These are phyloP conservation scores for Mactromeris polynyma DNA, from an alignment of 2,888 invertebrate genomes.

Conservation along the genomic window DNA sequence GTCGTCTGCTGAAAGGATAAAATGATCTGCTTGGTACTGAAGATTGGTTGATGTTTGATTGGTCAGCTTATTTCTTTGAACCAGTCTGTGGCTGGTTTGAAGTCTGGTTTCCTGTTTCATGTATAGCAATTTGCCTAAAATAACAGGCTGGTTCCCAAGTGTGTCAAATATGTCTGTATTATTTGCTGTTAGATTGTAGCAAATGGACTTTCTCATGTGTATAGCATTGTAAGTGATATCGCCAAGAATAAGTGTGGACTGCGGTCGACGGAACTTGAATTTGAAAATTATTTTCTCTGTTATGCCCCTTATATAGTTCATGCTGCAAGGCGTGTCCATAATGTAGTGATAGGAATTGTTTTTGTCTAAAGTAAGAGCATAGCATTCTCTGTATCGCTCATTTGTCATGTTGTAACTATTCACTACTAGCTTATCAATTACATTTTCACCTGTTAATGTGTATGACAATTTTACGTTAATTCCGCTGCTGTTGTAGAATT, in stretches of 20 bases:
- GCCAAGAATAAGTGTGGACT: slow-evolving; percentile 69
- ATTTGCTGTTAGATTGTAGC: slow-evolving; percentile 54
- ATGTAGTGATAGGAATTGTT: slow-evolving; percentile 24
- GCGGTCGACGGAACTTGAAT: slow-evolving; percentile 61
- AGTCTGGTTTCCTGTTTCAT: slow-evolving; percentile 56
- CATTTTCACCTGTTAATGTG: slow-evolving; percentile 3
- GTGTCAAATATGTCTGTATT: slow-evolving; percentile 41
- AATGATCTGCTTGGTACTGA: slow-evolving; percentile 47
- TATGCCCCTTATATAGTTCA: slow-evolving; percentile 39
- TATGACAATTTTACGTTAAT: slow-evolving; percentile 55
- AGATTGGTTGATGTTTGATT: slow-evolving; percentile 37
- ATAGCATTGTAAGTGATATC: slow-evolving; percentile 72
- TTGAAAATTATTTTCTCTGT: slow-evolving; percentile 56
- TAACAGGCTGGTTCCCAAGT: background rate
- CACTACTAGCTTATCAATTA: slow-evolving; percentile 52
- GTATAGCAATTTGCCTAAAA: slow-evolving; percentile 54
- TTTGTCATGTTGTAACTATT: slow-evolving; percentile 52
- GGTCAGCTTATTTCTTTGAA: slow-evolving; percentile 44
- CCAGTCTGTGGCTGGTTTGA: slow-evolving; percentile 57
- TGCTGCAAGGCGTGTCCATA: slow-evolving; percentile 43
- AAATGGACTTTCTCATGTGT: slow-evolving; percentile 40
- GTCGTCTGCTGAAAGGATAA: slow-evolving; percentile 70
- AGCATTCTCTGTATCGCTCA: slow-evolving; percentile 70
- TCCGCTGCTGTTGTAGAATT: slow-evolving; percentile 39
- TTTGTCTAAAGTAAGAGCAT: slow-evolving; percentile 47